Base-by-base conservation (phyloP, 2,888 invertebrate species). In the Autographa pulchrina region DNA sequence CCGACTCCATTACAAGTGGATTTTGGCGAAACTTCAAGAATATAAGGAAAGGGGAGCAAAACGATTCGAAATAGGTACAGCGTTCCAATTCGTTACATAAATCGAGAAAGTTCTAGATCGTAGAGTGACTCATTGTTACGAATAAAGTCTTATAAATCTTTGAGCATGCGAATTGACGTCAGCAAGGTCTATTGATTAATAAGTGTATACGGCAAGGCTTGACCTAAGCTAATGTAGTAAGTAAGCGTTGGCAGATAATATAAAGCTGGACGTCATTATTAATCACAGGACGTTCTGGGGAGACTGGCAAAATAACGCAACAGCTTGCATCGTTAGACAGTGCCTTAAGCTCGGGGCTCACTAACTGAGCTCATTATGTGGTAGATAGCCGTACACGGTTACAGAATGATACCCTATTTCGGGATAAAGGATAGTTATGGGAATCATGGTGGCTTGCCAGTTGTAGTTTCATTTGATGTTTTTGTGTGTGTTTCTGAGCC, bases 11-110 rank as follows among this genome's bases (percentile, higher is more conserved):
- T 58, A 64, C 64, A 66, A 64, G 5, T 54, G 60, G 66, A 66
- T 72, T 72, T 83, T 83, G 83, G 81, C 79, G 68, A 64, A 70
- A 73, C 65, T 73, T 83, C 83, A 83, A 83, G 65, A 68, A 68
- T 63, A 67, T 41, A 72, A 73, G 72, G 66, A 65, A 72, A 41
- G 41, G 32, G 64, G 20, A 63, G 25, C 64, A 70, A 62, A 68
- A 66, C 63, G 61, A 65, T 72, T 75, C 70, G 61, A 62, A 66
- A 63, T 65, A 61, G 43, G 32, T 67, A 71, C 58, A 43, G 62
- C 65, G 71, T 74, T 72, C 68, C 76, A 78, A 78, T 73, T 73
- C 78, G 69, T 82, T 78, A 73, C 62, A 59, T 73, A 82, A 74
- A 74, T 67, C 73, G 68, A 31, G 59, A 69, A 66, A 62, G 62